Conservation (phyloP, 2,113 vertebrate species). For the Seriola rivoliana region DNA sequence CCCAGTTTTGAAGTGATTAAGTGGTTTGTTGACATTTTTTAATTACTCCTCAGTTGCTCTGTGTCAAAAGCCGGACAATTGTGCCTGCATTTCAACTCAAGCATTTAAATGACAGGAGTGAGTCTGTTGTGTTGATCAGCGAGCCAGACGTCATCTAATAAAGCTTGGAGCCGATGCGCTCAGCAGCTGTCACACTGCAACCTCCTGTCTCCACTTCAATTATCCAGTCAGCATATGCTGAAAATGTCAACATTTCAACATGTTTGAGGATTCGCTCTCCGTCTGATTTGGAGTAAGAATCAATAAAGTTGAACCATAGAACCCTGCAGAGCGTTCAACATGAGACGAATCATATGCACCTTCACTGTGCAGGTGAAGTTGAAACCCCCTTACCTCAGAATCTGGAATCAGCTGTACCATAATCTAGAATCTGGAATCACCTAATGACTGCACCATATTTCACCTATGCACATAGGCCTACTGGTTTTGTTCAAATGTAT, state of each 20-base stretch:
- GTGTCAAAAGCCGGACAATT: neutral
- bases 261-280: neutral
- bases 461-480: neutral
- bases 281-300: slow-evolving; percentile 6
- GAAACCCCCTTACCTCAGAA: slow-evolving; percentile 5
- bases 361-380: slow-evolving; percentile 4
- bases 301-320: neutral
- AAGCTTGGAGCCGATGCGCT: neutral
- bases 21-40: neutral
- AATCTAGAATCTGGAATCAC: slow-evolving; percentile 15
- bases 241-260: slow-evolving; percentile 1
- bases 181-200: neutral
- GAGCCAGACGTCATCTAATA: neutral
- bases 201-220: slow-evolving; percentile 7
- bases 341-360: neutral
- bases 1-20: slow-evolving; percentile 17
- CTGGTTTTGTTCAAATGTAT: neutral
- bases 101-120: slow-evolving; percentile 15
- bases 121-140: neutral
- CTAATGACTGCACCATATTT: slow-evolving; percentile 4
- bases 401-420: slow-evolving; percentile 7
- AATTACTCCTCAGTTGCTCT: neutral
- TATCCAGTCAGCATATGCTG: neutral
- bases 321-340: slow-evolving; percentile 5
- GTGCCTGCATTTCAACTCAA: slow-evolving; percentile 36